These are phyloP conservation scores for Heliconius hewitsoni DNA, from an alignment of 1,140 invertebrate genomes.

Conservation along the genomic window DNA sequence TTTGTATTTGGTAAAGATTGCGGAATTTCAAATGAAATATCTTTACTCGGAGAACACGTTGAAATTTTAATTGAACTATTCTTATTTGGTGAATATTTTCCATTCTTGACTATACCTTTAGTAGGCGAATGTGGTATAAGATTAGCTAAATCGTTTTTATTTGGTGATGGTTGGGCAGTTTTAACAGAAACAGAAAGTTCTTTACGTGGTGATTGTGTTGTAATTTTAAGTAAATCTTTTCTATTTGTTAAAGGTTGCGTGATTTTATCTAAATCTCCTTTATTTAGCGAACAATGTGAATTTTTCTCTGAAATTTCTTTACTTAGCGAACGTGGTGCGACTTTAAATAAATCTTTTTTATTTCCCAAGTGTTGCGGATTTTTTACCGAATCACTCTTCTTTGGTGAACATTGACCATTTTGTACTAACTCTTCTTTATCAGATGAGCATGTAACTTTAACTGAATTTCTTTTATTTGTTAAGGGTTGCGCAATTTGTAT, in stretches of 20 bases:
- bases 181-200: background rate
- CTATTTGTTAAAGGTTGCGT: background rate
- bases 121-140: background rate
- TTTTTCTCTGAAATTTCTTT: background rate
- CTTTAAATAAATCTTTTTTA: no score
- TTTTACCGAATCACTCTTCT: background rate
- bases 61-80: background rate
- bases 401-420: background rate
- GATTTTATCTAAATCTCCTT: background rate
- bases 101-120: background rate
- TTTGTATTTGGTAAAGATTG: background rate
- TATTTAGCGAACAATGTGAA: background rate
- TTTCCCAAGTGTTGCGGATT: no score
- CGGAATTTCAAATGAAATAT: background rate
- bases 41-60: background rate
- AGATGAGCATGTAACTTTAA: background rate
- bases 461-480: background rate
- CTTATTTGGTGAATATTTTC: background rate
- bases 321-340: background rate
- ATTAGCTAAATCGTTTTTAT: background rate
- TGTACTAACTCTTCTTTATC: background rate
- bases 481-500: background rate
- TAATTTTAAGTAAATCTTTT: no score
- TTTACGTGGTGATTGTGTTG: background rate
- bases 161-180: background rate